Conservation (phyloP, 1,140 invertebrate species). For the Stratiolaelaps scimitus region DNA sequence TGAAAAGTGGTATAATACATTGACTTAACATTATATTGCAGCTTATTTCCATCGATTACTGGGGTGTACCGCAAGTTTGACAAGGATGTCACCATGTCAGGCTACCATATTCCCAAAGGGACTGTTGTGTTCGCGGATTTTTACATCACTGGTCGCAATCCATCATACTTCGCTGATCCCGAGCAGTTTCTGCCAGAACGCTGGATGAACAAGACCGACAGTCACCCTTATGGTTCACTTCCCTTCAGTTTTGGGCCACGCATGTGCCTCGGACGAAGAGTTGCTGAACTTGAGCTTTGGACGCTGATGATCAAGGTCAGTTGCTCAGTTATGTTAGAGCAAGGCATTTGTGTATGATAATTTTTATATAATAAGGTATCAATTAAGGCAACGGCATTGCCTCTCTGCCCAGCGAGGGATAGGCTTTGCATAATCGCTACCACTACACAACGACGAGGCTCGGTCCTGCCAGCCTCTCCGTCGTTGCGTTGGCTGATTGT, state of each 20-base stretch:
- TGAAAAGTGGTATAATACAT: too few relatives aligned
- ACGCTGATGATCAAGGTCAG: constrained; percentile 32
- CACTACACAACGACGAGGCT: too few relatives aligned
- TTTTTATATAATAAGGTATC: too few relatives aligned
- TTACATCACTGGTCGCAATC: constrained; percentile 40
- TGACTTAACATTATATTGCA: constrained; percentile 42
- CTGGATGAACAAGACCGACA: constrained; percentile 26
- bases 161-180: constrained; percentile 53
- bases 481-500: constrained; percentile 6
- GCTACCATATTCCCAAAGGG: constrained; percentile 46
- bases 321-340: neutral
- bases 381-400: too few relatives aligned
- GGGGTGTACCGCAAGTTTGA: constrained; percentile 38
- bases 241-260: constrained; percentile 53
- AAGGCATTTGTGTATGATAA: too few relatives aligned
- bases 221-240: constrained; percentile 43
- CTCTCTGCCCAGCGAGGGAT: too few relatives aligned
- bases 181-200: constrained; percentile 37
- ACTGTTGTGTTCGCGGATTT: constrained; percentile 41
- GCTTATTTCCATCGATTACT: constrained; percentile 43
- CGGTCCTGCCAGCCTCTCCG: too few relatives aligned
- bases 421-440: too few relatives aligned
- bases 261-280: constrained; percentile 44
- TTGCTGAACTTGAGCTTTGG: constrained; percentile 34
- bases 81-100: constrained; percentile 38